phyloP scores from a whole-genome alignment of 2,888 invertebrate species.

The Apoda limacodes region DNA sequence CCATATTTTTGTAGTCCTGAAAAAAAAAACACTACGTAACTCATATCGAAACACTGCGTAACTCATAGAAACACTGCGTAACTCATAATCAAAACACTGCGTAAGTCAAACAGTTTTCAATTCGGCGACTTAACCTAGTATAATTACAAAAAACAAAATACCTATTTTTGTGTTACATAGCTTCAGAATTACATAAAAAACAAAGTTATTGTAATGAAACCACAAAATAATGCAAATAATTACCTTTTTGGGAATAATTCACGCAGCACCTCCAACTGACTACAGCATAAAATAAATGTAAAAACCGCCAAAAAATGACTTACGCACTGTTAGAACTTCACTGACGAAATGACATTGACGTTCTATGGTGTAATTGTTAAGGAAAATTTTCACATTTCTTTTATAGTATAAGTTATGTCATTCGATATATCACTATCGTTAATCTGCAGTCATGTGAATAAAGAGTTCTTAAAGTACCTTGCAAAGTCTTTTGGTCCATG shows the following conservation, averaged over 20 bases:
- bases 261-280: background rate
- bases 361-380: too few relatives aligned
- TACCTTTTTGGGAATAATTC: too few relatives aligned
- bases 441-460: too few relatives aligned
- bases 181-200: too few relatives aligned
- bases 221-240: background rate
- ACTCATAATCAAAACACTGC: constrained; percentile 11
- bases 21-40: constrained; percentile 1
- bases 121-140: background rate
- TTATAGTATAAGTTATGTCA: too few relatives aligned
- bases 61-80: constrained; percentile 11
- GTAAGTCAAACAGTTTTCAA: constrained; percentile 10
- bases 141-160: background rate
- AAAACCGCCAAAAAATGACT: background rate
- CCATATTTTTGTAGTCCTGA: constrained; percentile 4
- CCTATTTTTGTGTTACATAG: too few relatives aligned
- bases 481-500: too few relatives aligned
- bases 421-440: too few relatives aligned
- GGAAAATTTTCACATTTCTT: too few relatives aligned
- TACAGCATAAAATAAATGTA: too few relatives aligned
- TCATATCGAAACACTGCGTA: constrained; percentile 5
- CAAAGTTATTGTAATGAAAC: background rate
- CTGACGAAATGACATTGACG: too few relatives aligned
- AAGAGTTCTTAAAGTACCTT: too few relatives aligned
- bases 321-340: background rate